These are phyloP conservation scores for Megalurothrips usitatus DNA, from an alignment of 2,888 invertebrate species.

Conservation along the genomic window DNA sequence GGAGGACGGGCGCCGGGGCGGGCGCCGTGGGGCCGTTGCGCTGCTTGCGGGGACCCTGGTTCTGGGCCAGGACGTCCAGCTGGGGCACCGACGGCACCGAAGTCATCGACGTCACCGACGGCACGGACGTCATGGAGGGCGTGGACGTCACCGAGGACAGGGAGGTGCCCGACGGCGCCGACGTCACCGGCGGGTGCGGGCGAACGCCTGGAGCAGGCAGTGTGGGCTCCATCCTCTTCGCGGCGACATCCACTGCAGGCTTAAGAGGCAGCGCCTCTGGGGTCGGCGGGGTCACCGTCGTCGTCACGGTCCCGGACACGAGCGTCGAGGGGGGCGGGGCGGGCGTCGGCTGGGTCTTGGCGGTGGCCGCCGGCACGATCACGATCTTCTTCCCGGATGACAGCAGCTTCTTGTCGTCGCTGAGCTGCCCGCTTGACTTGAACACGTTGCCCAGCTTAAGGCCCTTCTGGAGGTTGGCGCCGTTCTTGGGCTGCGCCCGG, in stretches of 20 bases:
- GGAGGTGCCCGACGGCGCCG: background rate
- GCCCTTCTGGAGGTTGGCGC: background rate
- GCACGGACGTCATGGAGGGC: background rate
- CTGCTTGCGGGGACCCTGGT: background rate
- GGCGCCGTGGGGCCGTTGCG: background rate
- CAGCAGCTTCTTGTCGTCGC: background rate
- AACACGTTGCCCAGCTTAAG: background rate
- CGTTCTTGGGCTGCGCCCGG: background rate
- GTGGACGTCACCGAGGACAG: background rate
- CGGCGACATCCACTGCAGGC: background rate
- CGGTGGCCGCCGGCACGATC: background rate
- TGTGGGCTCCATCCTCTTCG: background rate
- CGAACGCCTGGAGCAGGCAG: too few species aligned
- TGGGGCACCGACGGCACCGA: background rate
- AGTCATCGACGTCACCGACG: background rate
- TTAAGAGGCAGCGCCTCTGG: background rate
- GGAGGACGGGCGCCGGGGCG: background rate
- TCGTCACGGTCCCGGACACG: too few species aligned
- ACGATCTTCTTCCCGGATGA: background rate
- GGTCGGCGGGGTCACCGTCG: too few species aligned
- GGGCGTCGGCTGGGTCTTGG: background rate
- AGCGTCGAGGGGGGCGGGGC: too few species aligned
- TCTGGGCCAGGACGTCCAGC: background rate
- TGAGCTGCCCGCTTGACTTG: constrained; percentile 2
- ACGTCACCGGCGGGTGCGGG: too few species aligned